phyloP scores from a whole-genome alignment of 2,888 invertebrate genomes.

The Sacculina carcini region DNA sequence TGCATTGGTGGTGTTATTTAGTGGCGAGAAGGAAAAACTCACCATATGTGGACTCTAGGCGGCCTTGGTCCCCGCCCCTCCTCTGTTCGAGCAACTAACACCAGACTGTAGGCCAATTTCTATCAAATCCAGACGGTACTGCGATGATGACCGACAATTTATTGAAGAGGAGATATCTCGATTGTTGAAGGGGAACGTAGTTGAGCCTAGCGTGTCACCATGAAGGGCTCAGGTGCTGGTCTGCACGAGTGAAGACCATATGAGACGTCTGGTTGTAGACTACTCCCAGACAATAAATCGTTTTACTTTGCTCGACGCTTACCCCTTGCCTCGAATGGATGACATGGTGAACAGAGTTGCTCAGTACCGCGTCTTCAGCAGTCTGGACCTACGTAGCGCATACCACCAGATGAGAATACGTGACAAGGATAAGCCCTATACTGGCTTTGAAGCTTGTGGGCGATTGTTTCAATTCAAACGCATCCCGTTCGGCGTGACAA shows the following conservation, averaged over 20 bases:
- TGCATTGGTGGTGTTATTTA: neutral
- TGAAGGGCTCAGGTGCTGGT: conserved; percentile 6
- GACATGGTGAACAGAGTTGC: conserved; percentile 3
- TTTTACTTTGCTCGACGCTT: neutral
- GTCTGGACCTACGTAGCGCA: conserved; percentile 8
- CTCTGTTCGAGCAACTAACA: neutral
- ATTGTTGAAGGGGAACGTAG: neutral
- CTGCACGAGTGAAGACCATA: neutral
- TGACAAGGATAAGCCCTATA: conserved; percentile 8
- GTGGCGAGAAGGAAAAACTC: neutral
- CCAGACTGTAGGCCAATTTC: conserved; percentile 1
- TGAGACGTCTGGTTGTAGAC: conserved; percentile 3
- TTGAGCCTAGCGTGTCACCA: neutral
- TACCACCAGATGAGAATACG: conserved; percentile 8
- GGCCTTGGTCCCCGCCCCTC: neutral
- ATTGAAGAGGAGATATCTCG: neutral
- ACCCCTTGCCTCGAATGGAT: conserved; percentile 9
- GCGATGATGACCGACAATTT: neutral
- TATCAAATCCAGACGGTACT: conserved; percentile 1
- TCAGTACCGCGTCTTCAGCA: conserved; percentile 9
- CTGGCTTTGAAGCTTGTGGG: conserved; percentile 9
- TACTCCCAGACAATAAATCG: neutral
- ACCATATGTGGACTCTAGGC: neutral
- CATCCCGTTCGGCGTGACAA: conserved; percentile 11
- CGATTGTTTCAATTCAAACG: conserved; percentile 8